Conservation (phyloP, 2,113 vertebrate species). For the Perca flavescens region DNA sequence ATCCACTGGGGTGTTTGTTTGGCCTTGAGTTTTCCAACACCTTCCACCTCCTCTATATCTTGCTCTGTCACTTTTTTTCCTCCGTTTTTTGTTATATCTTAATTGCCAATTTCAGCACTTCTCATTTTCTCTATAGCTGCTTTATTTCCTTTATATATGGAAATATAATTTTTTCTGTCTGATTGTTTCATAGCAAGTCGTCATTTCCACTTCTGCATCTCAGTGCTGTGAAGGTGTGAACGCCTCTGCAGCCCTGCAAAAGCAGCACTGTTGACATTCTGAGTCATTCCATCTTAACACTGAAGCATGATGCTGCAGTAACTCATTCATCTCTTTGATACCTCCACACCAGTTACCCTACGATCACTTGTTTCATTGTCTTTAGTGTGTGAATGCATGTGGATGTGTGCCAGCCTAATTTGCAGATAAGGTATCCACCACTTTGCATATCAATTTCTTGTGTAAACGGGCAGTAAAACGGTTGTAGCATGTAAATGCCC, state of each 20-base stretch:
- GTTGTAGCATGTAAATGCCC: neutral
- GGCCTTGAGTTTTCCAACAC: conserved; percentile 68
- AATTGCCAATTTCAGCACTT: neutral
- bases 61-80: neutral
- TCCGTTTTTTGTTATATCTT: neutral
- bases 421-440: conserved; percentile 34
- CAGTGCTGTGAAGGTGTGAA: neutral
- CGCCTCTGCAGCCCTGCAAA: neutral
- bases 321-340: conserved; percentile 1
- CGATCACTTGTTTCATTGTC: conserved; percentile 28
- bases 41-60: conserved; percentile 3
- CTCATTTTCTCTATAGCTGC: neutral
- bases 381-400: conserved; percentile 4
- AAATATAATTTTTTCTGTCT: neutral
- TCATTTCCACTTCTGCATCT: neutral
- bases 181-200: neutral
- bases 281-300: neutral
- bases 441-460: conserved; percentile 42
- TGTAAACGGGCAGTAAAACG: neutral
- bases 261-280: neutral
- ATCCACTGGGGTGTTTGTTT: conserved; percentile 64
- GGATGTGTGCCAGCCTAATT: neutral
- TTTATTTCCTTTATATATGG: neutral
- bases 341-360: neutral
- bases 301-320: neutral